Conservation (phyloP, 2,888 invertebrate genomes). For the Cephus sareptanus region DNA sequence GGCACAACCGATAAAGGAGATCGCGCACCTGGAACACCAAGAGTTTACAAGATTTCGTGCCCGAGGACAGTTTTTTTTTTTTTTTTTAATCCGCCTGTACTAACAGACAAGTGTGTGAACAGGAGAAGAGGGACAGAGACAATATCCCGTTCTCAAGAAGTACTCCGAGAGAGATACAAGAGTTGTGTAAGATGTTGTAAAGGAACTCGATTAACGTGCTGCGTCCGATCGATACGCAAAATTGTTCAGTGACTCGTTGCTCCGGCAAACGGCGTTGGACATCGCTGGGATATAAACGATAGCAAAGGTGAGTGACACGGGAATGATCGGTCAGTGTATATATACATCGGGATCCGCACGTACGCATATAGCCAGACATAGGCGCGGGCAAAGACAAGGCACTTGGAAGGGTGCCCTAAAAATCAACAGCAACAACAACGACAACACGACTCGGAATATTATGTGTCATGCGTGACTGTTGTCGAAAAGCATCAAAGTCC, state of each 20-base stretch:
- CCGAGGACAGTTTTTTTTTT: background rate
- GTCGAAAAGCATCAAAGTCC: background rate
- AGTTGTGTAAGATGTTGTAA: conserved; percentile 28
- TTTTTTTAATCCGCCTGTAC: background rate
- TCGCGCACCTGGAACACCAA: background rate
- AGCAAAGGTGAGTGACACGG: conserved; percentile 16
- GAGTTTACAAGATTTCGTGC: background rate
- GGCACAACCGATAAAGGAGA: background rate
- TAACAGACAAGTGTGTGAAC: background rate
- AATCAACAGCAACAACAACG: background rate
- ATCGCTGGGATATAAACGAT: conserved; percentile 12
- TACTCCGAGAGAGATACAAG: background rate
- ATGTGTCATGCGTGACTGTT: background rate
- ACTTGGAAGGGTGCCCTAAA: background rate
- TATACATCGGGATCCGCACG: background rate
- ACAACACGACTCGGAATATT: no score
- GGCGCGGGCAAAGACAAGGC: background rate
- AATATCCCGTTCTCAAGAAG: background rate
- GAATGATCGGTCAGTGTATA: background rate
- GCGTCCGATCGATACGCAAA: background rate
- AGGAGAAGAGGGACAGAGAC: background rate
- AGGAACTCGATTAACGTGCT: background rate
- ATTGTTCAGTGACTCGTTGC: conserved; percentile 18
- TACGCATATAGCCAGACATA: background rate
- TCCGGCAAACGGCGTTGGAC: background rate